phyloP scores from a whole-genome alignment of 2,797 vertebrate species.

The Pelobates cultripes region DNA sequence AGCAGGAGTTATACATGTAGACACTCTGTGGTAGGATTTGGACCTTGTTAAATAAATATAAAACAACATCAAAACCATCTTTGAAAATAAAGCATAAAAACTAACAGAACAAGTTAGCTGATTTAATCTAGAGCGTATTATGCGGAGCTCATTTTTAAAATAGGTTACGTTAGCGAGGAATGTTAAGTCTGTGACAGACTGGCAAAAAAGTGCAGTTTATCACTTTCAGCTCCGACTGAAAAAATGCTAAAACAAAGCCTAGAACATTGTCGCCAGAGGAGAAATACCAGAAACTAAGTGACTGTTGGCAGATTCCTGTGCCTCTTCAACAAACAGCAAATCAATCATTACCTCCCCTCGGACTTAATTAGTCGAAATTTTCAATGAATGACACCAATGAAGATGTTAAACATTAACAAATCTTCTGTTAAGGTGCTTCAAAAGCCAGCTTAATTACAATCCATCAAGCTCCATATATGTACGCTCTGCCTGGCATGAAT shows the following conservation, averaged over 20 bases:
- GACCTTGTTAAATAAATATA: conserved; percentile 8
- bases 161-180: neutral
- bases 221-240: conserved; percentile 34
- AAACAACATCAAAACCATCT: conserved; percentile 21
- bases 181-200: conserved; percentile 24
- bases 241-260: conserved; percentile 46
- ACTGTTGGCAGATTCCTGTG: conserved; percentile 54
- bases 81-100: conserved; percentile 1
- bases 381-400: conserved; percentile 64
- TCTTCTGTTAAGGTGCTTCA: conserved; percentile 62
- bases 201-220: conserved; percentile 39
- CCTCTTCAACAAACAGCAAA: conserved; percentile 56
- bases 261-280: conserved; percentile 44
- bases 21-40: neutral
- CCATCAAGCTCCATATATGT: conserved; percentile 42
- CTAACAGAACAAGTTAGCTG: neutral
- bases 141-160: conserved; percentile 27
- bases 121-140: conserved; percentile 8
- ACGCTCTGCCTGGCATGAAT: conserved; percentile 14
- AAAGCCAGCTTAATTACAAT: conserved; percentile 63
- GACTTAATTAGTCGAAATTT: conserved; percentile 80
- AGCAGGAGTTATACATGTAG: neutral
- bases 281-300: conserved; percentile 58
- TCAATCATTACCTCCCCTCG: conserved; percentile 70
- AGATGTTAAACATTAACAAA: conserved; percentile 67